Conservation (phyloP, 2,888 invertebrate species). For the Caenorhabditis sp. region DNA sequence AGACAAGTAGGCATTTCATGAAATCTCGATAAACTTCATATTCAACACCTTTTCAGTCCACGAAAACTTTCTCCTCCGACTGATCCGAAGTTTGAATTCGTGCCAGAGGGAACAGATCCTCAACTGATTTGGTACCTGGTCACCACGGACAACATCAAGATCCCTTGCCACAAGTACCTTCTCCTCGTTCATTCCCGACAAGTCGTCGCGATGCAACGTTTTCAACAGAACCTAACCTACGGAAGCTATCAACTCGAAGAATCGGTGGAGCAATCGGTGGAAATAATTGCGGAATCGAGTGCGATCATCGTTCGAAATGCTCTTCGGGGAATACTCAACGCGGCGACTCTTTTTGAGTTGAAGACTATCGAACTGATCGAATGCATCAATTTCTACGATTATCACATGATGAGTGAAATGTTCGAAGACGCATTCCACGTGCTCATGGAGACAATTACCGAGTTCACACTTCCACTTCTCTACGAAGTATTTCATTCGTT, state of each 20-base stretch:
- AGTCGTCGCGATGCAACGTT: conserved; percentile 32
- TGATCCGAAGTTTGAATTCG: conserved; percentile 11
- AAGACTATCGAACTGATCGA: conserved; percentile 48
- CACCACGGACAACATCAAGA: not conserved
- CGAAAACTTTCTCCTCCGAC: not conserved
- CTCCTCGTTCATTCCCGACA: conserved; percentile 43
- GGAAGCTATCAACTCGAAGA: conserved; percentile 5
- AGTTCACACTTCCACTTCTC: conserved; percentile 22
- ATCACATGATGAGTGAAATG: conserved; percentile 52
- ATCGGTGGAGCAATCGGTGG: not conserved
- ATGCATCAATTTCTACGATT: conserved; percentile 53
- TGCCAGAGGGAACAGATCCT: conserved; percentile 20
- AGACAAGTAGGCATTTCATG: not conserved
- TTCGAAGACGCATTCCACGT: conserved; percentile 31
- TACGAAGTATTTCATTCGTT: conserved; percentile 17
- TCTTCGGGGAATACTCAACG: conserved; percentile 28
- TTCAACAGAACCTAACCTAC: not conserved
- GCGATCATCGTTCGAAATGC: conserved; percentile 22
- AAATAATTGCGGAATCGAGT: conserved; percentile 14
- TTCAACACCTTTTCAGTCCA: not conserved
- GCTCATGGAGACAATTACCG: conserved; percentile 29
- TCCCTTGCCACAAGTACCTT: conserved; percentile 43
- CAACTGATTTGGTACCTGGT: conserved; percentile 8
- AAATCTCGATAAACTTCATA: not conserved
- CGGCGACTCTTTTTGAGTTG: not conserved